Evolutionary conservation across 2,113 vertebrate species (phyloP), one percentile per base, ranked within the genome.

Genomic region (Neolamprologus kungweensis): DNA sequence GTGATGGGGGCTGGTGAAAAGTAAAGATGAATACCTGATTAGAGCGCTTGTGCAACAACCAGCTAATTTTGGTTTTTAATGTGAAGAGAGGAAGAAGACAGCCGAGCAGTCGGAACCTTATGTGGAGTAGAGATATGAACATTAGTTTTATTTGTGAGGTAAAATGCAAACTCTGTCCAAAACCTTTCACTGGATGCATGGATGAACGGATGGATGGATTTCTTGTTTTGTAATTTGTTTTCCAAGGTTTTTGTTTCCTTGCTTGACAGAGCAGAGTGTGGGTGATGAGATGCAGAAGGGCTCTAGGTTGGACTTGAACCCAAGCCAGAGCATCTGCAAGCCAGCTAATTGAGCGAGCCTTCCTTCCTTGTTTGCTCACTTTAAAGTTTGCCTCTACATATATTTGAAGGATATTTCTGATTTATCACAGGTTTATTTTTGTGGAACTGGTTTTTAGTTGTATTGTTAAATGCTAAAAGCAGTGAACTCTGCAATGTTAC

Each of bases 81-180:
- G 0, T 65, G 1, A n/a, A 12, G 31, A 65, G 60, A 35, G 4
- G 5, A 65, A n/a, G 60, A 65, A 65, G 10, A 65, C 6, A 35
- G 31, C 60, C 0, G 31, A 65, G 31, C 17, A 7, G 17, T 2
- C 0, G 0, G 0, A 35, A 65, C 17, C 60, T 65, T 65, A 1
- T 65, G 60, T 65, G 60, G 1, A 37, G 60, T 37, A 65, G 60
- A 8, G 19, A 65, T 37, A 37, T 65, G 1, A 65, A 65, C 19
- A 21, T 5, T 65, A 3, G 28, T 37, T 13, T 37, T 21, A 21
- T 65, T 65, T 0, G 33, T 37, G 19, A 65, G 4, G 2, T 13
- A 0, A 65, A 37, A n/a, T 65, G 19, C 1, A 37, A 65, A 37
- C 33, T 37, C 0, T 37, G 60, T 37, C 33, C 7, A 65, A 5